Percentiles rank a stretch among this genome's conserved stretches.
Conservation (phyloP, 2,888 invertebrate genomes). For the Sturmia bella region DNA sequence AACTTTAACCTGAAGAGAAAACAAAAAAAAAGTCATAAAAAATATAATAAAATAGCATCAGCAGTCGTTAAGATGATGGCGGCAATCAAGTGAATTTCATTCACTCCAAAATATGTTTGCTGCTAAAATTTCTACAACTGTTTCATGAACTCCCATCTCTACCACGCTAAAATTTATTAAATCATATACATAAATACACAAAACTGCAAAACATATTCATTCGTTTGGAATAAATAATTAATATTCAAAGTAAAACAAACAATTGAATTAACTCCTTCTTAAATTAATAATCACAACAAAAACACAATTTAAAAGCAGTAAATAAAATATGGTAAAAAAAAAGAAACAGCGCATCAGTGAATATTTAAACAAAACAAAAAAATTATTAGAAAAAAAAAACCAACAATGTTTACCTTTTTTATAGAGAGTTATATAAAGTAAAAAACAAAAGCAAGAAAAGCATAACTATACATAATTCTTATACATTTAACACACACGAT, state of each 20-base stretch:
- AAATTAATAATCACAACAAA: slow-evolving; percentile 62
- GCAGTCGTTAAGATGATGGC: too few relatives aligned
- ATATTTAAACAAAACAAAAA: slow-evolving; percentile 14
- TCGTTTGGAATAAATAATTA: slow-evolving; percentile 64
- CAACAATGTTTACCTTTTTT: slow-evolving; percentile 58
- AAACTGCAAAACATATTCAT: too few relatives aligned
- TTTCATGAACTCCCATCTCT: slow-evolving; percentile 54
- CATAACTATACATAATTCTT: slow-evolving; percentile 54
- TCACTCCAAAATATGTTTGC: too few relatives aligned
- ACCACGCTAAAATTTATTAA: slow-evolving; percentile 66
- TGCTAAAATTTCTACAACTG: slow-evolving; percentile 10
- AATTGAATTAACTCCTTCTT: slow-evolving; percentile 70
- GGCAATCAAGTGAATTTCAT: too few relatives aligned
- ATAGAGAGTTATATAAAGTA: slow-evolving; percentile 52
- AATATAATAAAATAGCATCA: background rate
- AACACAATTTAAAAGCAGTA: slow-evolving; percentile 60
- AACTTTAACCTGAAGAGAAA: background rate
- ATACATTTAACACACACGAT: slow-evolving; percentile 52
- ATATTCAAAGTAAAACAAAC: slow-evolving; percentile 68
- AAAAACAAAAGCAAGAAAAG: slow-evolving; percentile 39
- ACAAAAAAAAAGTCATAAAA: background rate
- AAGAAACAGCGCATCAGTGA: slow-evolving; percentile 31
- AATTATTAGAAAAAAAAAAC: slow-evolving; percentile 15
- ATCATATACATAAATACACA: slow-evolving; percentile 71
- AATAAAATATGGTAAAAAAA: slow-evolving; percentile 16